These are phyloP conservation scores for Drosophila lowei DNA, from an alignment of 1,140 invertebrate genomes.

Conservation along the genomic window DNA sequence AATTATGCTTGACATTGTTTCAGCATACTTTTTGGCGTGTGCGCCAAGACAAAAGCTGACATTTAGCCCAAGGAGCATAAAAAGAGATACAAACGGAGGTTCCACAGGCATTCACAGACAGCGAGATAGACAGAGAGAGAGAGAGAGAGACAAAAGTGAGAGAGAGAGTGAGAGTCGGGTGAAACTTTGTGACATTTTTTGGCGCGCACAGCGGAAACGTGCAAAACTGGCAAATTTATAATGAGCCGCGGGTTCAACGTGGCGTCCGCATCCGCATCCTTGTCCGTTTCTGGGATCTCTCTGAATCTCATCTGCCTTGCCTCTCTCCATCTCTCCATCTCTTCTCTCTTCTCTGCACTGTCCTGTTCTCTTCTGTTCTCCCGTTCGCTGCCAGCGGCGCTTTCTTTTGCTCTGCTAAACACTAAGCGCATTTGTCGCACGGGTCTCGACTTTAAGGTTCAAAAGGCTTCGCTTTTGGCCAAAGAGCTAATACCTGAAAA, in stretches of 20 bases:
- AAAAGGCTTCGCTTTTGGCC: constrained; percentile 56
- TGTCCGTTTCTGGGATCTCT: constrained; percentile 28
- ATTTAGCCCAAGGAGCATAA: constrained; percentile 76
- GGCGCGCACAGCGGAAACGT: constrained; percentile 77
- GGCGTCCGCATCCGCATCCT: constrained; percentile 26
- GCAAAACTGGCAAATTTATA: constrained; percentile 81
- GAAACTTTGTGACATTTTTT: constrained; percentile 81
- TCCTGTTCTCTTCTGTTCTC: constrained; percentile 11
- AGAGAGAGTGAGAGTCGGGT: constrained; percentile 30
- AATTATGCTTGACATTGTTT: constrained; percentile 82
- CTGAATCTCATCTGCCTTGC: no score
- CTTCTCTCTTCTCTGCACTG: not conserved
- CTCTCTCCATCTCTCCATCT: not conserved
- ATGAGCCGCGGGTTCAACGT: constrained; percentile 71
- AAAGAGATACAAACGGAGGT: constrained; percentile 47
- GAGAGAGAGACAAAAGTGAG: constrained; percentile 1
- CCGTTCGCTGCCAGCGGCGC: constrained; percentile 55
- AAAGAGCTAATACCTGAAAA: constrained; percentile 70
- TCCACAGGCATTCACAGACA: not conserved
- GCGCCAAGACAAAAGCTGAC: constrained; percentile 79
- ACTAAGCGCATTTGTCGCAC: constrained; percentile 75
- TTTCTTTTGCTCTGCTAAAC: constrained; percentile 72
- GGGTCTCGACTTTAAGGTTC: constrained; percentile 51
- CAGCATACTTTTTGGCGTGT: constrained; percentile 78
- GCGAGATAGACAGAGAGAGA: not conserved